These are phyloP conservation scores for Numida meleagris DNA, from an alignment of 2,113 vertebrate genomes.

Conservation along the genomic window DNA sequence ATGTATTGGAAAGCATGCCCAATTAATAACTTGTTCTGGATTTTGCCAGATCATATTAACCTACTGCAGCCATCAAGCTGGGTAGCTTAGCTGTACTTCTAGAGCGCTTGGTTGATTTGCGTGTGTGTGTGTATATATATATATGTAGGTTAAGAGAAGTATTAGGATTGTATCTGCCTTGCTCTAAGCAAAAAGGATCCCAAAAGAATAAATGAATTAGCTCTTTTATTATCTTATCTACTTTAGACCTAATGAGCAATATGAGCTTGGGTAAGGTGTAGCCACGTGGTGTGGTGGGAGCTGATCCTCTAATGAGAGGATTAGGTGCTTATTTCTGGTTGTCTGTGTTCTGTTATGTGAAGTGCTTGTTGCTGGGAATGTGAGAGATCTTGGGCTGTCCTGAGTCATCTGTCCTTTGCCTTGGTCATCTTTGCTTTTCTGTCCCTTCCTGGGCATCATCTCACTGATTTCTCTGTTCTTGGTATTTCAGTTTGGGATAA, in stretches of 20 bases:
- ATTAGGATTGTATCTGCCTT: neutral
- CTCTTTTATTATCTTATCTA: neutral
- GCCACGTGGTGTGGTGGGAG: neutral
- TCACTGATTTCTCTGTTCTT: neutral
- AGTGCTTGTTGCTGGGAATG: neutral
- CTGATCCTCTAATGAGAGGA: constrained; percentile 39
- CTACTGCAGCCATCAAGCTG: neutral
- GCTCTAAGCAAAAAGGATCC: neutral
- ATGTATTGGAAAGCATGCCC: neutral
- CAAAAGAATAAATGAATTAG: neutral
- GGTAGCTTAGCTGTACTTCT: neutral
- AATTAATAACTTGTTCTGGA: neutral
- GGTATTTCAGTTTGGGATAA: neutral
- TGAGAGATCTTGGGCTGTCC: neutral
- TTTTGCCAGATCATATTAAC: neutral
- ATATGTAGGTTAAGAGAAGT: neutral
- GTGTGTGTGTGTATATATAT: no score
- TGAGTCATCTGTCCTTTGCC: neutral
- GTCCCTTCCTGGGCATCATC: neutral
- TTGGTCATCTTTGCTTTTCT: neutral
- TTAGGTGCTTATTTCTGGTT: constrained; percentile 64
- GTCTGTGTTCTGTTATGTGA: neutral
- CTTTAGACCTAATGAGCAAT: neutral
- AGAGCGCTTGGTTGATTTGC: neutral
- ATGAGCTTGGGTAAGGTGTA: neutral